phyloP scores from a whole-genome alignment of 2,113 vertebrate genomes.

The Solea senegalensis region DNA sequence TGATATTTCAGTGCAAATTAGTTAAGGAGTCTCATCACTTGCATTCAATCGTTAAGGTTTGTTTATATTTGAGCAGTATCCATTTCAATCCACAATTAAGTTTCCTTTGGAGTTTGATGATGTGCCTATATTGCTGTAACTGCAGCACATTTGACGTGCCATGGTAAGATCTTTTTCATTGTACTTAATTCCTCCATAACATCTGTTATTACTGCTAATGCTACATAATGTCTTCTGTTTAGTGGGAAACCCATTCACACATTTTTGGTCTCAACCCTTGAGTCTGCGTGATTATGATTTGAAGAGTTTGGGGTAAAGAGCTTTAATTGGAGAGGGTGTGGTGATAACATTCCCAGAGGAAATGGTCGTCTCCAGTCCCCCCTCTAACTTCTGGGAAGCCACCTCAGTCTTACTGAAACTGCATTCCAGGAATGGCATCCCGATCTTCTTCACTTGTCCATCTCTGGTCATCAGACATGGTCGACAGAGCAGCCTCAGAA shows the following conservation, averaged over 20 bases:
- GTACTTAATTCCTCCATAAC: background rate
- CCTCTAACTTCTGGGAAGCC: slow-evolving; percentile 79
- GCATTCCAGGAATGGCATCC: slow-evolving; percentile 81
- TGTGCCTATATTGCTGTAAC: slow-evolving; percentile 12
- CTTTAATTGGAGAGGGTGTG: slow-evolving; percentile 75
- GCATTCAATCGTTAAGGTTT: slow-evolving; percentile 12
- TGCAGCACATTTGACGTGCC: background rate
- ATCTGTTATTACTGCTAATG: slow-evolving; percentile 17
- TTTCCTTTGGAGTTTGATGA: slow-evolving; percentile 7
- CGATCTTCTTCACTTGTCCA: slow-evolving; percentile 77
- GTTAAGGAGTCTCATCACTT: slow-evolving; percentile 9
- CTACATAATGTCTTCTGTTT: slow-evolving; percentile 38
- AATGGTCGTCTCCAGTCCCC: slow-evolving; percentile 78
- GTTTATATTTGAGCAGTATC: slow-evolving; percentile 54
- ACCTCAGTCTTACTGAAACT: slow-evolving; percentile 86
- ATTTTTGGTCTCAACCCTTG: slow-evolving; percentile 3
- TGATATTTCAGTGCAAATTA: slow-evolving; percentile 66
- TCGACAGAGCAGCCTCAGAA: slow-evolving; percentile 84
- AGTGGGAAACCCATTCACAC: slow-evolving; percentile 38
- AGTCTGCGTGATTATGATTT: slow-evolving; percentile 67
- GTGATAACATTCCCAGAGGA: slow-evolving; percentile 79
- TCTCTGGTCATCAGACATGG: slow-evolving; percentile 75
- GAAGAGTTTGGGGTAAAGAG: slow-evolving; percentile 72
- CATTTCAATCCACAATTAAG: slow-evolving; percentile 13
- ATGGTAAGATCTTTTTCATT: slow-evolving; percentile 7